A percentile compares a stretch with the other conserved stretches of the same genome.
Conservation (phyloP, 1,140 invertebrate genomes). For the Pomacea maculata region DNA sequence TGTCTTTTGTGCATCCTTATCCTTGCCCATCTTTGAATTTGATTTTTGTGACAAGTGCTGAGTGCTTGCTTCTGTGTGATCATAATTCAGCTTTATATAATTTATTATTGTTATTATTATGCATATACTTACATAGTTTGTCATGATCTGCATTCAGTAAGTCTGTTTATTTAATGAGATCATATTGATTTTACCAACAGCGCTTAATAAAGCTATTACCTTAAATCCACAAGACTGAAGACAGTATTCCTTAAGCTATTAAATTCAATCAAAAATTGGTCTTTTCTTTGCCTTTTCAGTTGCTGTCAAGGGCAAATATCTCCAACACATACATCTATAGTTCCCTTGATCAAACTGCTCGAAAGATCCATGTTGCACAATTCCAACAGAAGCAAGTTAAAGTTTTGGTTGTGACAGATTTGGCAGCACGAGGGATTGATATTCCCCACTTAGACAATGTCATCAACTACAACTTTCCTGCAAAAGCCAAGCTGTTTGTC, state of each 20-base stretch:
- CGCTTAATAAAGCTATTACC: not conserved
- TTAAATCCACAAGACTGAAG: not conserved
- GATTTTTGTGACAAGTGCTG: too few relatives aligned
- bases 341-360: conserved; percentile 90
- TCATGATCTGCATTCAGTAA: too few relatives aligned
- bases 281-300: conserved; percentile 68
- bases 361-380: conserved; percentile 94
- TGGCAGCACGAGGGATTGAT: conserved; percentile 96
- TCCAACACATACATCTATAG: conserved; percentile 92
- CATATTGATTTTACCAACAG: not conserved
- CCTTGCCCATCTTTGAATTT: too few relatives aligned
- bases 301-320: conserved; percentile 83
- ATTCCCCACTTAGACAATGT: conserved; percentile 96
- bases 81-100: too few relatives aligned
- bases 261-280: not conserved
- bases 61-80: too few relatives aligned
- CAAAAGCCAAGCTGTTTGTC: conserved; percentile 96
- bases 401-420: conserved; percentile 92
- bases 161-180: too few relatives aligned
- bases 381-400: conserved; percentile 75
- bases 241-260: not conserved
- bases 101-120: too few relatives aligned
- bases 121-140: too few relatives aligned
- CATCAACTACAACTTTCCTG: conserved; percentile 97
- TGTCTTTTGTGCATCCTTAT: too few relatives aligned